Conservation (phyloP, 1,140 invertebrate genomes). For the Rhopalosiphum padi region DNA sequence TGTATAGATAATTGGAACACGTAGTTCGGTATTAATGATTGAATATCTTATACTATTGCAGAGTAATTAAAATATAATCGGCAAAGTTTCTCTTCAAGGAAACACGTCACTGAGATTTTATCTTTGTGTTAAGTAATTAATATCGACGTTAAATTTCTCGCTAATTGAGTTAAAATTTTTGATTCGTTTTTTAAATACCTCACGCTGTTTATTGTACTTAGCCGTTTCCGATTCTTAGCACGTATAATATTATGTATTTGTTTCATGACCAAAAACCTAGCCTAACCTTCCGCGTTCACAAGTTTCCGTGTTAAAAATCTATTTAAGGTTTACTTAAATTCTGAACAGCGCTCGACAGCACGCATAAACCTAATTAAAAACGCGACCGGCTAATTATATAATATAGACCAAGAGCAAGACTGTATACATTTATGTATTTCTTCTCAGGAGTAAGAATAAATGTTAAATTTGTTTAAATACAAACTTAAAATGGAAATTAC, state of each 20-base stretch:
- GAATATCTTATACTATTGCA: neutral
- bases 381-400: neutral
- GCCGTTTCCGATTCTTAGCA: neutral
- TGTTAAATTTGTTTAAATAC: neutral
- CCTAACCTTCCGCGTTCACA: neutral
- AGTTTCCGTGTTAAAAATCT: neutral
- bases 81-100: neutral
- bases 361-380: slow-evolving; percentile 4
- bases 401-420: neutral
- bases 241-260: slow-evolving; percentile 12
- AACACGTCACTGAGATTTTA: neutral
- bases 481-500: neutral
- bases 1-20: neutral
- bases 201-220: neutral
- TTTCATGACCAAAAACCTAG: neutral
- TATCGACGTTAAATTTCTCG: neutral
- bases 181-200: neutral
- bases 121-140: neutral
- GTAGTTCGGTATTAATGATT: neutral
- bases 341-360: neutral
- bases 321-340: slow-evolving; percentile 18
- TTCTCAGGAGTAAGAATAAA: neutral
- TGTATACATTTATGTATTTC: neutral
- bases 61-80: neutral
- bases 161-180: neutral